phyloP scores from a whole-genome alignment of 2,888 invertebrate genomes.

The Cyrtodaria siliqua region DNA sequence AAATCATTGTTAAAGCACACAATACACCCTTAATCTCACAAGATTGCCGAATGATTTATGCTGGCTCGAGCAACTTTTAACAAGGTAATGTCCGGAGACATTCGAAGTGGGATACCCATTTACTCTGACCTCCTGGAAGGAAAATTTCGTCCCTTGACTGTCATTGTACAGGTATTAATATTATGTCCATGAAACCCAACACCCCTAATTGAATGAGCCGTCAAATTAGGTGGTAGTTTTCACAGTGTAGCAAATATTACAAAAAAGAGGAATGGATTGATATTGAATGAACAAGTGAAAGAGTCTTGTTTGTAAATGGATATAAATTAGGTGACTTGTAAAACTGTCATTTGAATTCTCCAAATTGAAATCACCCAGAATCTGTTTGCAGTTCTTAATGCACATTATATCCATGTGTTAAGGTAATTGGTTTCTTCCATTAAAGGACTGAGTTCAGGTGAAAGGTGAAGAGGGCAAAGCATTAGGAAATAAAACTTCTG shows the following conservation, averaged over 20 bases:
- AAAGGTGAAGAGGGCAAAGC: too few species aligned
- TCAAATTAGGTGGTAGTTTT: conserved; percentile 34
- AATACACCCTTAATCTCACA: too few species aligned
- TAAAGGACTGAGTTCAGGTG: too few species aligned
- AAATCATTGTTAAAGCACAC: too few species aligned
- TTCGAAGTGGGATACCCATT: not conserved
- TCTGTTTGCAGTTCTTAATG: too few species aligned
- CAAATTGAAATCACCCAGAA: conserved; percentile 21
- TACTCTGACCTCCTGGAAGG: conserved; percentile 43
- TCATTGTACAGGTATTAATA: conserved; percentile 33
- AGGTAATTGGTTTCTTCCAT: too few species aligned
- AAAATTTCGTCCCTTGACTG: conserved; percentile 20
- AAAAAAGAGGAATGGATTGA: too few species aligned
- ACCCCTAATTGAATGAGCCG: conserved; percentile 40
- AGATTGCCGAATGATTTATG: too few species aligned
- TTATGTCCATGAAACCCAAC: conserved; percentile 36
- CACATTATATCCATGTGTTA: too few species aligned
- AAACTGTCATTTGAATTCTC: conserved; percentile 36
- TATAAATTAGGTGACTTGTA: conserved; percentile 28
- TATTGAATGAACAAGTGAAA: conserved; percentile 18
- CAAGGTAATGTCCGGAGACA: too few species aligned
- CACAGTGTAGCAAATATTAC: not conserved
- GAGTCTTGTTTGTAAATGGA: conserved; percentile 3
- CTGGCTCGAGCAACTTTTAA: too few species aligned
- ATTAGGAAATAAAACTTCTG: too few species aligned